Conservation (phyloP, 2,888 invertebrate species). For the Auanema freiburgensis region DNA sequence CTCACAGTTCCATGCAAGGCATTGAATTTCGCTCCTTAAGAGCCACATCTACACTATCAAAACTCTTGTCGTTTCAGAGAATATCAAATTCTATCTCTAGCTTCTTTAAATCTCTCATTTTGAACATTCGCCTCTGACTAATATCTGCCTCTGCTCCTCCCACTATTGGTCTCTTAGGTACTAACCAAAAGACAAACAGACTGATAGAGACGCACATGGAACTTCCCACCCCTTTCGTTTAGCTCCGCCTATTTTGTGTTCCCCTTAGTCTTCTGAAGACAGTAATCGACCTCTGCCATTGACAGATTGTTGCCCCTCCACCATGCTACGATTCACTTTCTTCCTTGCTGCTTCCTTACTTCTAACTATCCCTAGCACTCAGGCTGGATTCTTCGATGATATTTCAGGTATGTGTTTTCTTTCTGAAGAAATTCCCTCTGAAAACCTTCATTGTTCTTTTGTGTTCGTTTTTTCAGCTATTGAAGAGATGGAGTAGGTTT, state of each 20-base stretch:
- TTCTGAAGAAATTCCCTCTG: conserved; percentile 2
- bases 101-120: not conserved
- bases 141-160: no score
- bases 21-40: no score
- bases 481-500: not conserved
- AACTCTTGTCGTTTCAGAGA: not conserved
- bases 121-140: no score
- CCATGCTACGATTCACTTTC: not conserved
- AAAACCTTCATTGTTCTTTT: not conserved
- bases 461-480: conserved; percentile 9
- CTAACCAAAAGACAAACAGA: no score
- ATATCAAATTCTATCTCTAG: not conserved
- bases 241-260: no score
- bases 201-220: no score
- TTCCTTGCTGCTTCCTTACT: conserved; percentile 6
- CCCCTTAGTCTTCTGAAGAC: no score
- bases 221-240: not conserved
- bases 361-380: conserved; percentile 10
- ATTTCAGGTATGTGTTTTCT: conserved; percentile 18
- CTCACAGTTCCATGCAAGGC: no score
- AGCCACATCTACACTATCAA: no score
- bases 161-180: no score
- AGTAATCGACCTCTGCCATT: no score
- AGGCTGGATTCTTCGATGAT: conserved; percentile 41
- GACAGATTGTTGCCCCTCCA: not conserved